These are phyloP conservation scores for Chaetodon trifascialis DNA, from an alignment of 2,113 vertebrate genomes.

Conservation along the genomic window DNA sequence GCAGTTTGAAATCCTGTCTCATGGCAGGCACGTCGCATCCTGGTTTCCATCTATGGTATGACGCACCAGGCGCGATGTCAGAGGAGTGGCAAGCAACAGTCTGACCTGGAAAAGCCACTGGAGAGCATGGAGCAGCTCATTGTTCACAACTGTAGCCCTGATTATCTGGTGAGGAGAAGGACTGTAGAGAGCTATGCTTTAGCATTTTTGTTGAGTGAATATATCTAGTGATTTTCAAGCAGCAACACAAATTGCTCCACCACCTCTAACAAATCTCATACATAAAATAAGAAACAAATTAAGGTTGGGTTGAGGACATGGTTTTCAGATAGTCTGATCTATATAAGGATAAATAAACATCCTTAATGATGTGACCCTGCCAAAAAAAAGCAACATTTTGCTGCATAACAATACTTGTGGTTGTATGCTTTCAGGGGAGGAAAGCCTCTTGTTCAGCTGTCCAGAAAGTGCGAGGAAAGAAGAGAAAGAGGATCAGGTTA, in stretches of 20 bases:
- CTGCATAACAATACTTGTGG: constrained; percentile 3
- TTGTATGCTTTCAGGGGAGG: constrained; percentile 64
- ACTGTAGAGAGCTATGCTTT: neutral
- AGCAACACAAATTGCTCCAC: neutral
- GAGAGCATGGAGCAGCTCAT: constrained; percentile 79
- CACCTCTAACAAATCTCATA: neutral
- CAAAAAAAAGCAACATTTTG: neutral
- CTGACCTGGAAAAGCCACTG: constrained; percentile 65
- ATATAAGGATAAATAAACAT: neutral
- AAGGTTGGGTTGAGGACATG: neutral
- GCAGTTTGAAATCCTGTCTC: neutral
- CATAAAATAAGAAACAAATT: neutral
- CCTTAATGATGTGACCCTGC: neutral
- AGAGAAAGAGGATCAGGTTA: constrained; percentile 65
- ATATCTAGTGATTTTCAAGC: neutral
- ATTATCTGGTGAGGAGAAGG: constrained; percentile 64
- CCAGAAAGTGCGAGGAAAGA: constrained; percentile 68
- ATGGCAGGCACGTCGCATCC: constrained; percentile 71
- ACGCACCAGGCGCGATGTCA: constrained; percentile 75
- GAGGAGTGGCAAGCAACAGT: constrained; percentile 30
- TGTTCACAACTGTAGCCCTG: constrained; percentile 72
- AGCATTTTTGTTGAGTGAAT: neutral
- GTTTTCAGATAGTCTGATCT: neutral
- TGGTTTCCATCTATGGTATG: constrained; percentile 79
- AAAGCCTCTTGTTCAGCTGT: constrained; percentile 61